Base-by-base conservation (phyloP, 2,888 invertebrate genomes). In the Erynnis tages region DNA sequence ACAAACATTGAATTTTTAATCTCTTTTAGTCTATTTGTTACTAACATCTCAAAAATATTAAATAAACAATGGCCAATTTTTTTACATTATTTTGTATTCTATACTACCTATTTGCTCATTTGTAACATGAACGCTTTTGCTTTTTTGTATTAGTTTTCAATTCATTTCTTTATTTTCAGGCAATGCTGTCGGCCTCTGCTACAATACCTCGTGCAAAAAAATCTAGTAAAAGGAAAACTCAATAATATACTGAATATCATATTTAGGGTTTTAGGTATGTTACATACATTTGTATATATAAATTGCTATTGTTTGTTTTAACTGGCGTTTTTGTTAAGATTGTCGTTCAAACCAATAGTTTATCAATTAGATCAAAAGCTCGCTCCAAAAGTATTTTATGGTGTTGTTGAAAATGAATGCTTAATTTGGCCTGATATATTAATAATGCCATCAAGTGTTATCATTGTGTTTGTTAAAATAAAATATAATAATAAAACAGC, bases 121-220 rank as follows among this genome's bases (percentile, higher is more conserved):
- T 43, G 10, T n/a, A n/a, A n/a, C 21, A 14, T 8, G 21, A 55
- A 27, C 65, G 79, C 78, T 77, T 78, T 30, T 59, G 82, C 79
- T 81, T 82, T 68, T 63, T 77, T 68, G 55, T 69, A 69, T 80
- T 80, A 70, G 67, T 79, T 79, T 77, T 75, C 73, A 79, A 76
- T 68, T 63, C 81, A 72, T 73, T 49, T 4, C 70, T 90, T 82
- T 83, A 82, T 82, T 92, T 93, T 71, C 91, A 93, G 93, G 92
- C 92, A 77, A 85, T 91, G 82, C 86, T 91, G 84, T 85, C 92
- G 73, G 92, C 91, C 73, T 92, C 91, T 79, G 93, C 94, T 73
- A 94, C 94, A 64, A 90, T 94, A 64, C 94, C 94, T 63, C 92
- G 94, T 78, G 92, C 91, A 88, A 94, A 93, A 91, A 94, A 94